Evolutionary conservation across 2,888 invertebrate species (phyloP).

Genomic region (Apamea crenata): DNA sequence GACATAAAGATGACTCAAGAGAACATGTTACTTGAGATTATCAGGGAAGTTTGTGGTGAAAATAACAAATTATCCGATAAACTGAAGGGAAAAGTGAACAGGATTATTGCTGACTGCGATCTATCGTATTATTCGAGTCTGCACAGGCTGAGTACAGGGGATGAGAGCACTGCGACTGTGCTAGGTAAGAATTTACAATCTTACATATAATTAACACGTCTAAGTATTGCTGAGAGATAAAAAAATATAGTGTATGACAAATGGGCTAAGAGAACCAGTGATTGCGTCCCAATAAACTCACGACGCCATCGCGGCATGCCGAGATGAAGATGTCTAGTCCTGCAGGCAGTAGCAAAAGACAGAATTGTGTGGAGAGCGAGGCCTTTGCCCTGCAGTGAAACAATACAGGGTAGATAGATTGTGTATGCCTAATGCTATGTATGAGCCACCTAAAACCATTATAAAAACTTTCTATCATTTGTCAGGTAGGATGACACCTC

Average conservation of each 20-base stretch:
- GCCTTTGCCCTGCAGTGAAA: too few relatives aligned
- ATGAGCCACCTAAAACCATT: not conserved
- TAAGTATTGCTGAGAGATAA: not conserved
- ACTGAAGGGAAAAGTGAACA: conserved; percentile 82
- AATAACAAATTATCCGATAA: conserved; percentile 76
- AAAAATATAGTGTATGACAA: not conserved
- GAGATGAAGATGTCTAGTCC: too few relatives aligned
- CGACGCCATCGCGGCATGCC: too few relatives aligned
- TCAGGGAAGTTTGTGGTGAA: conserved; percentile 82
- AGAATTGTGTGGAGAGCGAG: too few relatives aligned
- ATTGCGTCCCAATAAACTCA: too few relatives aligned
- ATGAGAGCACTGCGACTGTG: conserved; percentile 84
- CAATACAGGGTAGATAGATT: not conserved
- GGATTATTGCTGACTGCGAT: conserved; percentile 85
- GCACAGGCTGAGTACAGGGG: conserved; percentile 83
- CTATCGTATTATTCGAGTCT: conserved; percentile 83
- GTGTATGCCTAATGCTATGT: not conserved
- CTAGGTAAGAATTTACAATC: conserved; percentile 75
- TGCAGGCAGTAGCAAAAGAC: too few relatives aligned
- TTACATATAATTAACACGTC: not conserved
- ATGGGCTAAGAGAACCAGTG: too few relatives aligned
- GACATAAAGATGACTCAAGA: conserved; percentile 79
- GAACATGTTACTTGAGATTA: conserved; percentile 81
- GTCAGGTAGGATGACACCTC: too few relatives aligned
- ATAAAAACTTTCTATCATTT: too few relatives aligned